phyloP scores from a whole-genome alignment of 2,888 invertebrate species.

The Spisula solida region DNA sequence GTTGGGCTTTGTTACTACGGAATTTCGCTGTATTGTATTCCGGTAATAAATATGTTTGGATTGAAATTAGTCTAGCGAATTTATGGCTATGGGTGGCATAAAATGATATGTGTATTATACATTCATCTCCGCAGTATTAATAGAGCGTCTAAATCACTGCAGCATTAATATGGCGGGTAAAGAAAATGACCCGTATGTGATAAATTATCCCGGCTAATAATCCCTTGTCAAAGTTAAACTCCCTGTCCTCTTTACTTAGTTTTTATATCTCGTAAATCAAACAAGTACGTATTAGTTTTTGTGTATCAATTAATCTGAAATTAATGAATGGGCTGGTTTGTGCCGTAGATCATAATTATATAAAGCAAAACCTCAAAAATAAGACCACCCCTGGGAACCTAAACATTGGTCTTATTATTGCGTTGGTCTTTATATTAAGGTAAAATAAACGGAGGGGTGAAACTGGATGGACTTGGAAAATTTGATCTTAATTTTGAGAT shows the following conservation, averaged over 20 bases:
- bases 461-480: too few species aligned
- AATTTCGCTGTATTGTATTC: constrained; percentile 62
- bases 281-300: constrained; percentile 4
- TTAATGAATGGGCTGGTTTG: neutral
- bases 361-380: too few species aligned
- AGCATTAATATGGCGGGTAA: constrained; percentile 63
- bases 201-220: constrained; percentile 72
- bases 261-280: neutral
- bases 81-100: constrained; percentile 62
- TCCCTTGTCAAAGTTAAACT: constrained; percentile 68
- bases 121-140: constrained; percentile 54
- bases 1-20: constrained; percentile 59
- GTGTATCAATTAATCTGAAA: neutral
- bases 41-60: constrained; percentile 72
- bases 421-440: too few species aligned
- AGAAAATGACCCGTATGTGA: constrained; percentile 49
- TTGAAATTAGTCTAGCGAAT: constrained; percentile 65
- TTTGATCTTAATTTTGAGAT: too few species aligned
- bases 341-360: too few species aligned
- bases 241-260: constrained; percentile 56
- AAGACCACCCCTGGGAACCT: too few species aligned
- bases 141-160: constrained; percentile 54
- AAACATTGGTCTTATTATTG: too few species aligned
- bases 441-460: too few species aligned
- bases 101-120: constrained; percentile 71